These are phyloP conservation scores for Phalacrocorax carbo DNA, from an alignment of 2,113 vertebrate species.

Conservation along the genomic window DNA sequence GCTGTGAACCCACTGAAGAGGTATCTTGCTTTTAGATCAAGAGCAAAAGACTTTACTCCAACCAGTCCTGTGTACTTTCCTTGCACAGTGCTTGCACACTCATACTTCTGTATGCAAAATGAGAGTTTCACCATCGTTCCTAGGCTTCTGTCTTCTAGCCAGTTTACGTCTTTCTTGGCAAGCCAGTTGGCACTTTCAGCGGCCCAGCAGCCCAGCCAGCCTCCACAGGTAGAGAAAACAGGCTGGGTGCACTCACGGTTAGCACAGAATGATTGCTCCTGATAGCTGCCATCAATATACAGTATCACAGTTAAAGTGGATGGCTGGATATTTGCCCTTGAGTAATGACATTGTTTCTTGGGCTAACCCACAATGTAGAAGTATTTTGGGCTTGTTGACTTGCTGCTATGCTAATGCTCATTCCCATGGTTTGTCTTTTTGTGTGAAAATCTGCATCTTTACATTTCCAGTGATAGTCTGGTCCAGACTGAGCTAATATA, in stretches of 20 bases:
- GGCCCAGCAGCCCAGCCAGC: neutral
- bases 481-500: constrained; percentile 18
- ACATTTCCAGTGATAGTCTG: neutral
- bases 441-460: neutral
- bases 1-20: neutral
- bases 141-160: neutral
- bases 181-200: neutral
- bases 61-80: accelerated
- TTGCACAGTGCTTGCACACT: neutral
- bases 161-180: neutral
- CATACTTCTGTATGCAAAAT: neutral
- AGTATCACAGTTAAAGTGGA: neutral
- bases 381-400: neutral
- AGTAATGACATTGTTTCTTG: neutral
- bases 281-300: accelerated
- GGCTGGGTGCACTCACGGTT: neutral
- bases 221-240: neutral
- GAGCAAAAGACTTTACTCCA: neutral
- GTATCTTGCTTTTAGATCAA: neutral
- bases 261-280: neutral
- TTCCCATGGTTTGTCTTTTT: neutral
- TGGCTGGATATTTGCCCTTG: neutral
- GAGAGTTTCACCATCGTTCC: neutral
- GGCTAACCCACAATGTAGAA: neutral
- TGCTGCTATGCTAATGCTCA: neutral